Evolutionary conservation across 2,888 invertebrate genomes (phyloP), one percentile per base, ranked within the genome.

Genomic region (Oasisia sp.): DNA sequence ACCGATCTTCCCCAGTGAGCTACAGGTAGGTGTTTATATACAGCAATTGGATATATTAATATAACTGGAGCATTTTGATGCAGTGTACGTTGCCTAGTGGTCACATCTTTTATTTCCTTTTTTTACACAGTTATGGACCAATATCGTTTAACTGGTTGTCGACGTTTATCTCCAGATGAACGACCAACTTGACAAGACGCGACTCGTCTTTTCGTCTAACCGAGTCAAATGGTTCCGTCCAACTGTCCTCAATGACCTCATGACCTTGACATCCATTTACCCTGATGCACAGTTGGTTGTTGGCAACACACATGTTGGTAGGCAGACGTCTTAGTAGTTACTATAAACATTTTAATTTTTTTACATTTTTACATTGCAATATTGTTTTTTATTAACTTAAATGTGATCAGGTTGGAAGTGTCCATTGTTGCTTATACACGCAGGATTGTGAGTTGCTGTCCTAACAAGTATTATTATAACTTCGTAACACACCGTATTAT

Each of bases 1-100:
- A 96, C 98, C 98, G 2, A 99, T 99, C 94, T 99, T 99, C 95
- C 99, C 99, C 32, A 98, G 98, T 7, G 98, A 98, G 95, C 96
- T 99, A 92, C 97, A 97, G 95, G 95, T 98, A 92, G 91, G 92
- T n/a, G 0, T 19, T 74, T 74, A n/a, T 74, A 74, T 5, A 74
- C 27, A 74, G 74, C n/a, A 74, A n/a, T 74, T 74, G 27, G 7
- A 74, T 5, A 74, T 19, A 74, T 7, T 74, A 74, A 74, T 4
- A 74, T n/a, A 74, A 74, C 27, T 27, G 27, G n/a, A 27, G n/a
- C n/a, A n/a, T 3, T 3, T 3, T 74, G 4, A 27, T 27, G n/a
- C 0, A 5, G 27, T 74, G 74, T n/a, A 19, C 27, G 27, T 19
- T 74, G 27, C 19, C 4, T 19, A 74, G 74, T 19, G 27, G 74